Evolutionary conservation across 2,888 invertebrate genomes (phyloP).

Genomic region (Neocrepidodera transversa): DNA sequence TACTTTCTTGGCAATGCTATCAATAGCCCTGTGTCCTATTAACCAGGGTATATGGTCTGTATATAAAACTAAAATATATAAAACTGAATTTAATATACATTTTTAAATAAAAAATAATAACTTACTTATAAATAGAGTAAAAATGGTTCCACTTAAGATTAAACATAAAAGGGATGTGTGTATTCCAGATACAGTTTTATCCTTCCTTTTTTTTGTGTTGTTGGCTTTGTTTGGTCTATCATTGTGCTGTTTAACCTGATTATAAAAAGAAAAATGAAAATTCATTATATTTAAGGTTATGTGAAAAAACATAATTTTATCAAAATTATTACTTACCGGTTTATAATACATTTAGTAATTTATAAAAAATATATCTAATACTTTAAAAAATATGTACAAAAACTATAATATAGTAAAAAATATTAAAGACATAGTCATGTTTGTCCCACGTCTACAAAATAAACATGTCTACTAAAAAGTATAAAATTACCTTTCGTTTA

Average conservation of each 20-base stretch:
- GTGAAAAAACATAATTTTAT: neutral
- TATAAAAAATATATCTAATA: slow-evolving; percentile 25
- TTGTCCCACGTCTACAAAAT: slow-evolving; percentile 21
- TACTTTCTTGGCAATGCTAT: slow-evolving; percentile 71
- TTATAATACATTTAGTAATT: slow-evolving; percentile 15
- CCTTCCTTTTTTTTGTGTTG: slow-evolving; percentile 50
- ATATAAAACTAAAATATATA: slow-evolving; percentile 64
- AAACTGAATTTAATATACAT: neutral
- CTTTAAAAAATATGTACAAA: slow-evolving; percentile 10
- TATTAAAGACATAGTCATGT: slow-evolving; percentile 12
- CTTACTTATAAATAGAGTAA: slow-evolving; percentile 57
- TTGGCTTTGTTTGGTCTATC: slow-evolving; percentile 42
- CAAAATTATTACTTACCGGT: slow-evolving; percentile 17
- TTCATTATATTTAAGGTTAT: neutral
- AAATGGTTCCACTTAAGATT: slow-evolving; percentile 55
- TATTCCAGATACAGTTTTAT: slow-evolving; percentile 50
- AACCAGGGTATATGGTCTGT: slow-evolving; percentile 64
- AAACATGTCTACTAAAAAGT: slow-evolving; percentile 11
- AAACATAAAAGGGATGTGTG: slow-evolving; percentile 57
- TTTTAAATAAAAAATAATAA: slow-evolving; percentile 9
- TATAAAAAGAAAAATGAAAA: slow-evolving; percentile 37
- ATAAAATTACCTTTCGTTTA: slow-evolving; percentile 47
- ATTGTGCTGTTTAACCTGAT: slow-evolving; percentile 49
- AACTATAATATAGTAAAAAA: slow-evolving; percentile 8
- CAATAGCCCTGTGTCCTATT: slow-evolving; percentile 66